Conservation (phyloP, 2,797 vertebrate genomes). For the Lagocephalus sceleratus region DNA sequence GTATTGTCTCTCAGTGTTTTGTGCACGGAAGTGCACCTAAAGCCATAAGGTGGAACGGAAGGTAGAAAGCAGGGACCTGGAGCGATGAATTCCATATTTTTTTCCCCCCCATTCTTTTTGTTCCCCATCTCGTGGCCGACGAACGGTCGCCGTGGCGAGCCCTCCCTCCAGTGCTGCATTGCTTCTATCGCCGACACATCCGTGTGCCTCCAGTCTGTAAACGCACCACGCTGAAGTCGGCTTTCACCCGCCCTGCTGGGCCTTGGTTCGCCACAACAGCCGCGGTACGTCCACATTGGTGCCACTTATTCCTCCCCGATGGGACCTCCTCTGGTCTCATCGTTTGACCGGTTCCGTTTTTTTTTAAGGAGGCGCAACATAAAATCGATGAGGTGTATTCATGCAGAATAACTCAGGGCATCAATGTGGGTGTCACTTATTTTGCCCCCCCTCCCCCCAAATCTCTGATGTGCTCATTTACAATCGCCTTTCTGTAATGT, state of each 20-base stretch:
- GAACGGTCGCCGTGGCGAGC: constrained; percentile 27
- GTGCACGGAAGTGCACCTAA: constrained; percentile 54
- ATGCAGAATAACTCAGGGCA: constrained; percentile 23
- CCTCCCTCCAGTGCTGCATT: constrained; percentile 39
- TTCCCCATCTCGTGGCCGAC: constrained; percentile 5
- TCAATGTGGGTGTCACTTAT: constrained; percentile 38
- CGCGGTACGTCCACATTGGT: constrained; percentile 27
- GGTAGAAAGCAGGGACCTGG: constrained; percentile 39
- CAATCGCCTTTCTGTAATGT: constrained; percentile 81
- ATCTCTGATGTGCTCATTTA: constrained; percentile 64
- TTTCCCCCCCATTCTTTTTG: too few species aligned
- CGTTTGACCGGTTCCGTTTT: constrained; percentile 4
- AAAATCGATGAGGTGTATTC: constrained; percentile 24
- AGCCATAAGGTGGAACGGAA: constrained; percentile 66
- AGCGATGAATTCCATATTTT: constrained; percentile 27
- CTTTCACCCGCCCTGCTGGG: constrained; percentile 34
- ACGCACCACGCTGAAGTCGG: constrained; percentile 50
- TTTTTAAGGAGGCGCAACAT: background rate
- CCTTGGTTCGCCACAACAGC: constrained; percentile 32
- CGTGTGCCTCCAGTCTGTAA: constrained; percentile 52
- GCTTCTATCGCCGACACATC: constrained; percentile 43
- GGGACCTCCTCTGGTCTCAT: constrained; percentile 15
- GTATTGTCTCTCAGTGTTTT: constrained; percentile 56
- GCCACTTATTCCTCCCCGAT: constrained; percentile 22
- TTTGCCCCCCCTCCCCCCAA: constrained; percentile 8